Percentiles rank a stretch among this genome's conserved stretches.
phyloP scores from a whole-genome alignment of 2,888 invertebrate genomes.

The Embidobia sp. region DNA sequence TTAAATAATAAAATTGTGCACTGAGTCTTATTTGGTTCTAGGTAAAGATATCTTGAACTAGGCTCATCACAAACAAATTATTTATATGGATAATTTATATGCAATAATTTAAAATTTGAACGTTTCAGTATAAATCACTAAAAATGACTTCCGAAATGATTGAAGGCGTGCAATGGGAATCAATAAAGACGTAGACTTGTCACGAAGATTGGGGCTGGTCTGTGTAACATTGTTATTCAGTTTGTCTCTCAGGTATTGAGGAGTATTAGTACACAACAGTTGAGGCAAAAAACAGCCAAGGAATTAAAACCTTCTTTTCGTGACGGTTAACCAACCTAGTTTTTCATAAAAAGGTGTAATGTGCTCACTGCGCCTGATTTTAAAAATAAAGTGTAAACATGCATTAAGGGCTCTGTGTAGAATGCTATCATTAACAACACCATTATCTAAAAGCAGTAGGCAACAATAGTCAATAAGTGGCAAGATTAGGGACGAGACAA shows the following conservation, averaged over 20 bases:
- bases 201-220: too few species aligned
- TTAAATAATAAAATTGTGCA: too few species aligned
- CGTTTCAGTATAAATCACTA: too few species aligned
- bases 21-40: too few species aligned
- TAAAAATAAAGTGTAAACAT: neutral
- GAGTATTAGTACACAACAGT: neutral
- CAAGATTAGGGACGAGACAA: neutral
- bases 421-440: neutral
- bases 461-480: conserved; percentile 5
- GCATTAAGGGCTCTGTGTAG: neutral
- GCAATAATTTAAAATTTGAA: too few species aligned
- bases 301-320: neutral
- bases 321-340: neutral
- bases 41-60: too few species aligned
- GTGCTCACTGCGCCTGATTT: neutral
- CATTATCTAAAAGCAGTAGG: neutral
- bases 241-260: neutral
- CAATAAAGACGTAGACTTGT: neutral
- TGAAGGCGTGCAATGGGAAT: neutral
- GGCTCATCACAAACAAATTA: too few species aligned
- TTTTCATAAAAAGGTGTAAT: neutral
- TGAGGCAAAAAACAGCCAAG: neutral
- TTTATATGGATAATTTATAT: too few species aligned
- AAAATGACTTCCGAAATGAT: neutral
- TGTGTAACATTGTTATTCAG: neutral